Evolutionary conservation across 1,140 invertebrate genomes (phyloP).

Genomic region (Papilio dardanus): DNA sequence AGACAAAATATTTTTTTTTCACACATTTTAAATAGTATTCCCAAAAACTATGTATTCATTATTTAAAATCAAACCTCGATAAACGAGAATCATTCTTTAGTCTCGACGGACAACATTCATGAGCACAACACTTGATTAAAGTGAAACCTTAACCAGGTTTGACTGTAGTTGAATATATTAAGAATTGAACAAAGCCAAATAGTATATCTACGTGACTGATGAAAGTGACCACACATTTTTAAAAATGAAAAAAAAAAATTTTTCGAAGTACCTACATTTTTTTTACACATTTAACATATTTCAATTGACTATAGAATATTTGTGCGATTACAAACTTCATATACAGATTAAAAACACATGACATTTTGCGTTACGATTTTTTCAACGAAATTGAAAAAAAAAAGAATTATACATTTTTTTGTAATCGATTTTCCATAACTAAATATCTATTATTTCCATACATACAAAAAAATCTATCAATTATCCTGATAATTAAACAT

Average conservation of each 20-base stretch:
- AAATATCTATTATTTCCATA: background rate
- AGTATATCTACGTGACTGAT: conserved; percentile 35
- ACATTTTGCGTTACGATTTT: background rate
- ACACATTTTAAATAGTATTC: background rate
- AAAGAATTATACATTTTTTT: too few relatives aligned
- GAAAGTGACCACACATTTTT: conserved; percentile 32
- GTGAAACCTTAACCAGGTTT: too few relatives aligned
- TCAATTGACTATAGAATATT: conserved; percentile 3
- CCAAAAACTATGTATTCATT: background rate
- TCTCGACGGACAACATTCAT: too few relatives aligned
- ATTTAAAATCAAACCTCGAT: background rate
- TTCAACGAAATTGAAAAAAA: too few relatives aligned
- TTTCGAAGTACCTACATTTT: background rate
- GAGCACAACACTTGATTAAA: too few relatives aligned
- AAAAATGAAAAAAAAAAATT: conserved; percentile 24
- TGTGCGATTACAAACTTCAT: conserved; percentile 15
- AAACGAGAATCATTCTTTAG: too few relatives aligned
- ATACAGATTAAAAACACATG: conserved; percentile 15
- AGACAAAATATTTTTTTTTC: conserved; percentile 2
- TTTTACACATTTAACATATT: background rate
- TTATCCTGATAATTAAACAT: background rate
- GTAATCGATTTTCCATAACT: background rate
- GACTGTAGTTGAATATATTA: conserved; percentile 35
- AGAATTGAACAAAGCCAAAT: conserved; percentile 45
- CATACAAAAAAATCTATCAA: conserved; percentile 1